Base-by-base conservation (phyloP, 2,113 vertebrate species). In the Channa argus region DNA sequence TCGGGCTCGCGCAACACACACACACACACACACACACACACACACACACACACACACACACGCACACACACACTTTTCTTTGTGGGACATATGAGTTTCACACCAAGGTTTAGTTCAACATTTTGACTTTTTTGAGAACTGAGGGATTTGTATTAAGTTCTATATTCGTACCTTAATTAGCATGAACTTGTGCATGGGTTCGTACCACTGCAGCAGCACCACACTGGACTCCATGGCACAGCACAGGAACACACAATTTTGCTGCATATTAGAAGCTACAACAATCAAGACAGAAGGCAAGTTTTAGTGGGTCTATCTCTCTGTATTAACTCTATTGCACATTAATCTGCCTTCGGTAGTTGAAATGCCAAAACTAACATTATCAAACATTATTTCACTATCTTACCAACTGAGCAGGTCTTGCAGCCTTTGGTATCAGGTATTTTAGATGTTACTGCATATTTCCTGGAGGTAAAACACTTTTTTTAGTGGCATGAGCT, bases 181-280 rank as follows among this genome's bases (percentile, higher is more conserved):
- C 94, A 98, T 95, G 85, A 98, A 98, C 87, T 97, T 98, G 89
- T 96, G 94, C 95, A 97, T 95, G 84, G 96, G 97, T 71, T 96
- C 95, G 43, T 97, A 97, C 97, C 97, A 98, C 93, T 98, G 96
- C 75, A 97, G 87, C 75, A 98, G 93, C 55, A 97, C 89, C 47
- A 97, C 96, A 0, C 95, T 95, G n/a, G 94, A 91, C 87, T 97
- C 96, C 90, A 97, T 78, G 0, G 96, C 96, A 2, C 95, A 96
- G 50, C 96, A 96, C 79, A 98, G 93, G 79, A 96, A 97, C 34
- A 94, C 94, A 62, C 93, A 94, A 3, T 93, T 92, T 0, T 77
- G 88, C 64, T 88, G 88, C 0, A 54, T 1, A 52, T 92, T 95
- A 13, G 84, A 90, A 8, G 92, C 96, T 96, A 65, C 33, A 55